Percentiles rank a stretch among this genome's conserved stretches.
Conservation (phyloP, 2,888 invertebrate genomes). For the Acanthosepion esculentum region DNA sequence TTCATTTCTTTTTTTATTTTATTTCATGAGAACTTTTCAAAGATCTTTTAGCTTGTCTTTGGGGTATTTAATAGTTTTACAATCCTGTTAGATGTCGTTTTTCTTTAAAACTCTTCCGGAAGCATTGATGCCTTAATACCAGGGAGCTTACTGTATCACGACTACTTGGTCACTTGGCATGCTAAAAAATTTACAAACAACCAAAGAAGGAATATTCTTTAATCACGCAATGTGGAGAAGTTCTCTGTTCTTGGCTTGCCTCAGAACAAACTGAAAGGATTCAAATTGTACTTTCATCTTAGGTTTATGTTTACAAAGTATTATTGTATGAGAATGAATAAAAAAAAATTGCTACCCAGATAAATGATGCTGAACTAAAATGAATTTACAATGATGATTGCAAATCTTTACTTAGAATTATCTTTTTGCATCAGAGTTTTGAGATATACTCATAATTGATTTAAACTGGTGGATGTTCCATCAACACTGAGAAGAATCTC, state of each 20-base stretch:
- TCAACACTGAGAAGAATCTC: no score
- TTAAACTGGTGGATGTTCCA: no score
- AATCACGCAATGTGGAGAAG: background rate
- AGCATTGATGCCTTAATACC: background rate
- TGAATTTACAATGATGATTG: no score
- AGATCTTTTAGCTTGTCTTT: background rate
- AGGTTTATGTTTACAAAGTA: background rate
- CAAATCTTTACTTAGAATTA: no score
- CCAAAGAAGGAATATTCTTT: background rate
- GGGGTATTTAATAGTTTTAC: conserved; percentile 9
- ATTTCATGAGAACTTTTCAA: conserved; percentile 4
- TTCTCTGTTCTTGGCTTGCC: background rate
- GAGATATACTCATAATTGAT: no score
- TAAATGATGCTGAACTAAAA: no score
- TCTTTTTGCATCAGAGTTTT: no score
- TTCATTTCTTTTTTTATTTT: background rate
- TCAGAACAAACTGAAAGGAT: background rate
- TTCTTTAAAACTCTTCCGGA: background rate
- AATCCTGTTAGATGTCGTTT: background rate
- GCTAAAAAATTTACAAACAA: background rate
- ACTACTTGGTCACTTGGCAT: background rate
- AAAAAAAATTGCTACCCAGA: no score
- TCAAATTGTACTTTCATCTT: background rate
- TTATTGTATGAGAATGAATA: no score
- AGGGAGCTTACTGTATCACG: background rate